A percentile compares a stretch with the other conserved stretches of the same genome.
Evolutionary conservation across 2,888 invertebrate species (phyloP).

Genomic region (Onchidella celtica): DNA sequence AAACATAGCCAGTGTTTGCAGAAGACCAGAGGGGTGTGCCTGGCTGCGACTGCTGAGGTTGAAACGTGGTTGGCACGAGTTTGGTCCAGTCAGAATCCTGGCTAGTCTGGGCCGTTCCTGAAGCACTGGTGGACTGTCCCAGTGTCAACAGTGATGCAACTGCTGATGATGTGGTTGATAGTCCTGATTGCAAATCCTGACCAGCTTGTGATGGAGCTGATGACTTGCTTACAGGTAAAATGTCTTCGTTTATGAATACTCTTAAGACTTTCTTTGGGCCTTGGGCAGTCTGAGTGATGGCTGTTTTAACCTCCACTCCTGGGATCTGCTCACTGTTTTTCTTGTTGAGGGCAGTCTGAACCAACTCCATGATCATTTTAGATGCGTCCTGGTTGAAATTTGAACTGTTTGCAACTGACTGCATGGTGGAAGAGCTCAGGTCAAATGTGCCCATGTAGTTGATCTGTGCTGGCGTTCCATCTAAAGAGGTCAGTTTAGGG

Average conservation of each 20-base stretch:
- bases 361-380: constrained; percentile 40
- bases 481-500: constrained; percentile 23
- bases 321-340: constrained; percentile 29
- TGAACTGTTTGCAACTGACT: constrained; percentile 22
- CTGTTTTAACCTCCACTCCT: constrained; percentile 46
- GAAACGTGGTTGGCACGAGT: constrained; percentile 17
- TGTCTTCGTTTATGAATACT: constrained; percentile 48
- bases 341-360: constrained; percentile 38
- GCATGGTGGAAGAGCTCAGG: constrained; percentile 24
- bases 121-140: not conserved
- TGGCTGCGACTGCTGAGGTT: constrained; percentile 3
- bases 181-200: not conserved
- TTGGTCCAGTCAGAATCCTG: constrained; percentile 26
- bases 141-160: constrained; percentile 4
- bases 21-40: constrained; percentile 3
- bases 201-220: not conserved
- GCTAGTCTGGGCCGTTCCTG: not conserved
- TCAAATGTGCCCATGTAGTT: constrained; percentile 51
- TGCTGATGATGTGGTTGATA: constrained; percentile 12
- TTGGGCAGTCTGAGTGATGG: constrained; percentile 39
- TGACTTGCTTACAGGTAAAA: constrained; percentile 13
- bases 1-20: constrained; percentile 16
- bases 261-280: constrained; percentile 47
- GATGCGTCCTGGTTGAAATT: constrained; percentile 23
- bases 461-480: constrained; percentile 36